Percentiles rank a stretch among this genome's conserved stretches.
Conservation (phyloP, 2,888 invertebrate species). For the Campopleginae sp. region DNA sequence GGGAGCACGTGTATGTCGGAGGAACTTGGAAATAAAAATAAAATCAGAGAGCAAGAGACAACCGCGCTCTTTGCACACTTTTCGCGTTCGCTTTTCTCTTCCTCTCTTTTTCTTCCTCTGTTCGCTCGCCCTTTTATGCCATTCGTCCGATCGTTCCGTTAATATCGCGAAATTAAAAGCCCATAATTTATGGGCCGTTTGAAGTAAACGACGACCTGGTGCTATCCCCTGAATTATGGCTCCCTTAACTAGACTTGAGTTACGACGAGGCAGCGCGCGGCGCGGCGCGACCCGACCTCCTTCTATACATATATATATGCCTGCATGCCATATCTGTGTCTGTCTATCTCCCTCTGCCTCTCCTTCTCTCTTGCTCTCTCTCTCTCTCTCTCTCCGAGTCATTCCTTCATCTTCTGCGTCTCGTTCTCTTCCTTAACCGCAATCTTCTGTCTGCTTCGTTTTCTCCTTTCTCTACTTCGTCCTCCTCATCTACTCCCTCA, state of each 20-base stretch:
- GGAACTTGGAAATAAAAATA: constrained; percentile 27
- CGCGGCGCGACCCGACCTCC: constrained; percentile 75
- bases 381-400: constrained; percentile 61
- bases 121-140: constrained; percentile 63
- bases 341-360: constrained; percentile 63
- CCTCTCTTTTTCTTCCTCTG: constrained; percentile 34
- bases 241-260: constrained; percentile 84
- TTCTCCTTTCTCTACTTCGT: constrained; percentile 64
- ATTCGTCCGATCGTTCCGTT: constrained; percentile 79
- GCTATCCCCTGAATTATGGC: constrained; percentile 83
- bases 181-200: constrained; percentile 83
- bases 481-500: constrained; percentile 59
- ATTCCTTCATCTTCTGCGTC: constrained; percentile 60
- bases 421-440: constrained; percentile 40
- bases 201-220: constrained; percentile 82
- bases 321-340: constrained; percentile 71
- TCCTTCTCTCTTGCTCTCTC: constrained; percentile 23
- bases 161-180: constrained; percentile 83
- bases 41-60: constrained; percentile 12
- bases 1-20: constrained; percentile 35
- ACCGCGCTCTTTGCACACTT: constrained; percentile 51
- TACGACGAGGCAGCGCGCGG: constrained; percentile 79
- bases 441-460: constrained; percentile 59
- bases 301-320: constrained; percentile 59
- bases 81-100: constrained; percentile 43